Evolutionary conservation across 2,113 vertebrate species (phyloP).

Genomic region (Sinocyclocheilus grahami): DNA sequence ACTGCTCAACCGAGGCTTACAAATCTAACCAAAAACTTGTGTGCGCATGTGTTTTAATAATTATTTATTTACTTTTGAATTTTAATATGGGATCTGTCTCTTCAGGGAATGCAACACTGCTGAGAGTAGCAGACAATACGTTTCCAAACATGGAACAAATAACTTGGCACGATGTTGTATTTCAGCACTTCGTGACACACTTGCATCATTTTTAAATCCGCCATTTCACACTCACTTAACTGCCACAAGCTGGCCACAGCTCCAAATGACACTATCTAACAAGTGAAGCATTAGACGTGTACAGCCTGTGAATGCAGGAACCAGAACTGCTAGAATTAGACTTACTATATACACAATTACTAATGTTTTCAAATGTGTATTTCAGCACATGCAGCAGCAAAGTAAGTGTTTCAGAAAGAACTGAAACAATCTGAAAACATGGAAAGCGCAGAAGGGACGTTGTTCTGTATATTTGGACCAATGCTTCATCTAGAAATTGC

Average conservation of each 20-base stretch:
- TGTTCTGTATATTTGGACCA: not conserved
- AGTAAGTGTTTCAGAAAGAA: too few species aligned
- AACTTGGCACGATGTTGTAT: not conserved
- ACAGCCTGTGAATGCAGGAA: constrained; percentile 1
- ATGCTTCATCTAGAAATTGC: not conserved
- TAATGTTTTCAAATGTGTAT: not conserved
- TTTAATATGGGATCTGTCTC: not conserved
- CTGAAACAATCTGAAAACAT: not conserved
- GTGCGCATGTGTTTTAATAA: too few species aligned
- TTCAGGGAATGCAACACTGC: not conserved
- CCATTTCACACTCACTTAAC: constrained; percentile 28
- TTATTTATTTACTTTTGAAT: too few species aligned
- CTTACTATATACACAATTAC: not conserved
- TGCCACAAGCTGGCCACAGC: constrained; percentile 4
- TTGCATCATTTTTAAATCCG: constrained; percentile 16
- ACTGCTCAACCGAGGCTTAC: not conserved
- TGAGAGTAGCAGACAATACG: not conserved
- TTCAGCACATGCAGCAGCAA: not conserved
- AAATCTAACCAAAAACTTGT: too few species aligned
- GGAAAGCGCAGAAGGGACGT: not conserved
- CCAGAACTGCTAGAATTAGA: not conserved
- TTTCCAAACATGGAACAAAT: not conserved
- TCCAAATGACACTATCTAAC: not conserved
- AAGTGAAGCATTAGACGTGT: constrained; percentile 1
- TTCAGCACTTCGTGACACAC: constrained; percentile 24